Conservation (phyloP, 2,113 vertebrate genomes). For the Peucedramus taeniatus region DNA sequence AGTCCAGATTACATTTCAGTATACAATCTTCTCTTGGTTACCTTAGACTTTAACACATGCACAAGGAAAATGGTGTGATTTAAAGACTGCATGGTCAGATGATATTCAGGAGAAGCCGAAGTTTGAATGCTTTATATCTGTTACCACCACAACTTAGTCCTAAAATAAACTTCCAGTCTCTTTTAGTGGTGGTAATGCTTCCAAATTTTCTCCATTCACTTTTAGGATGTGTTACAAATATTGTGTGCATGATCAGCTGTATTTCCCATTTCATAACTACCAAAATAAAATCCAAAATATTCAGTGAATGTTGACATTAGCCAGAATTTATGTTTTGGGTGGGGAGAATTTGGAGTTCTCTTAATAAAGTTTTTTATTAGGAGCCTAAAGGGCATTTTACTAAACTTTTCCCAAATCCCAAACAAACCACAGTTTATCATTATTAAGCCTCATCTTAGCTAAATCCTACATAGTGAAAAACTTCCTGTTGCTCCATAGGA, state of each 20-base stretch:
- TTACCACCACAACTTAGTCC: background rate
- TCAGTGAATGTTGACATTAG: background rate
- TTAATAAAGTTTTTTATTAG: background rate
- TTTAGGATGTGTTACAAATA: background rate
- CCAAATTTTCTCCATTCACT: background rate
- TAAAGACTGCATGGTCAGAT: background rate
- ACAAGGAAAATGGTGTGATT: background rate
- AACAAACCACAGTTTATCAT: background rate
- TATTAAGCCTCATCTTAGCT: background rate
- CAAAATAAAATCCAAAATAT: background rate
- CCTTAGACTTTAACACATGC: background rate
- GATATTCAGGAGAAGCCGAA: background rate
- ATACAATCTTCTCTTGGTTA: background rate
- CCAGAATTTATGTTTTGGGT: background rate
- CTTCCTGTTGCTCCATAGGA: background rate
- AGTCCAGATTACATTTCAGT: constrained; percentile 15
- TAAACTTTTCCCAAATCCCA: background rate
- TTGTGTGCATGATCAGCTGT: background rate
- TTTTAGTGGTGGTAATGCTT: background rate
- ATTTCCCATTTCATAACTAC: background rate
- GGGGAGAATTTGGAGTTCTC: background rate
- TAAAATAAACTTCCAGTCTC: background rate
- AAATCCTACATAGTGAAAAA: background rate
- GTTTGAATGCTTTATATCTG: background rate
- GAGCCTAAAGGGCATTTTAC: background rate